Conservation (phyloP, 2,797 vertebrate species). For the Neosalanx taihuensis region DNA sequence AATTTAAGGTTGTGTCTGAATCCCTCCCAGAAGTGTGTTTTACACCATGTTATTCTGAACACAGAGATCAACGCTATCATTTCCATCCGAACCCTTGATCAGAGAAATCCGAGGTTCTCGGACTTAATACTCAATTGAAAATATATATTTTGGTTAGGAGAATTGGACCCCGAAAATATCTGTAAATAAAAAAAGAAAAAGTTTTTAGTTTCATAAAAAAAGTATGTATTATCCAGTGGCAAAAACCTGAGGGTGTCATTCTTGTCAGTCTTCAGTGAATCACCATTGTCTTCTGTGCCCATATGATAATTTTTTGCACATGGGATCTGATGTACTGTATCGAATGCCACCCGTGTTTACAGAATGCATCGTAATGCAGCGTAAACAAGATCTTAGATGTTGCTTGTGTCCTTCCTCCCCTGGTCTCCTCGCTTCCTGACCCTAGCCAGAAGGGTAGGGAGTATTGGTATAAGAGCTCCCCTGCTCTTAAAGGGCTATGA, state of each 20-base stretch:
- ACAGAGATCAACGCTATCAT: no score
- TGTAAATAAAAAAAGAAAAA: neutral
- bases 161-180: neutral
- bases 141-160: neutral
- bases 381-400: constrained; percentile 1
- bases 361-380: neutral
- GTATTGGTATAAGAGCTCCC: constrained; percentile 46
- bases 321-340: neutral
- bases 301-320: neutral
- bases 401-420: constrained; percentile 25
- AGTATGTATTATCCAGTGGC: neutral
- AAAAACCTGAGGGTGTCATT: neutral
- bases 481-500: constrained; percentile 57
- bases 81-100: neutral
- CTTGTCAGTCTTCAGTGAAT: neutral
- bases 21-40: neutral
- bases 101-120: neutral
- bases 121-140: neutral
- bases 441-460: constrained; percentile 37
- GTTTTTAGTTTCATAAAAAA: neutral
- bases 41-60: neutral
- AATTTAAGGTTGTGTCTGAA: constrained; percentile 5
- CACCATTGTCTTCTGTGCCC: neutral
- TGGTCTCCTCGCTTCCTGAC: constrained; percentile 33
- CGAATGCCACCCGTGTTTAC: neutral